phyloP scores from a whole-genome alignment of 1,140 invertebrate genomes.

The Acromyrmex charruanus region DNA sequence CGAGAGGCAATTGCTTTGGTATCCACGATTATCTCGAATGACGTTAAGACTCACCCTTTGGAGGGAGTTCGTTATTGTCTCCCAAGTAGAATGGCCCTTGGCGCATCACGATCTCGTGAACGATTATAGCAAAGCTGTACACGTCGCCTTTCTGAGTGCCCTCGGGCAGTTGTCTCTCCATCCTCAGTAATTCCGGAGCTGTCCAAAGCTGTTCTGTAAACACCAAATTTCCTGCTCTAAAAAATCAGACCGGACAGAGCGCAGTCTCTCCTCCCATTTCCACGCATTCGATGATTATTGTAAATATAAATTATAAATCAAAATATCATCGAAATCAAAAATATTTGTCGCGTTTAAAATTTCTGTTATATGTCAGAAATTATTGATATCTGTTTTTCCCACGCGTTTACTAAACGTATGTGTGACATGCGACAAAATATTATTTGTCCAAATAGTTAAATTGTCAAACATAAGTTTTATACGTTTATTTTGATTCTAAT shows the following conservation, averaged over 20 bases:
- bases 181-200: constrained; percentile 95
- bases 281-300: background rate
- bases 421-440: background rate
- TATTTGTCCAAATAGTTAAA: background rate
- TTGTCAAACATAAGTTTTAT: background rate
- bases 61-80: constrained; percentile 88
- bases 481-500: background rate
- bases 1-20: constrained; percentile 27
- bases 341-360: background rate
- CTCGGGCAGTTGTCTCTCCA: constrained; percentile 89
- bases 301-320: background rate
- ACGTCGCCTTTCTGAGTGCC: constrained; percentile 97
- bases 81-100: constrained; percentile 96
- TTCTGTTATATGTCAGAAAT: background rate
- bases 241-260: background rate
- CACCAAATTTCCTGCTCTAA: constrained; percentile 77
- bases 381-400: background rate
- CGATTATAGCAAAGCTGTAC: constrained; percentile 98
- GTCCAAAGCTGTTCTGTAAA: constrained; percentile 95
- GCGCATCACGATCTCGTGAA: constrained; percentile 95
- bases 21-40: constrained; percentile 17
- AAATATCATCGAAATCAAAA: constrained; percentile 6
- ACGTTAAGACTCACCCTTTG: constrained; percentile 89
- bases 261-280: background rate
- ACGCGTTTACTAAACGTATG: background rate